Conservation (phyloP, 2,113 vertebrate genomes). For the Triplophysa dalaica region DNA sequence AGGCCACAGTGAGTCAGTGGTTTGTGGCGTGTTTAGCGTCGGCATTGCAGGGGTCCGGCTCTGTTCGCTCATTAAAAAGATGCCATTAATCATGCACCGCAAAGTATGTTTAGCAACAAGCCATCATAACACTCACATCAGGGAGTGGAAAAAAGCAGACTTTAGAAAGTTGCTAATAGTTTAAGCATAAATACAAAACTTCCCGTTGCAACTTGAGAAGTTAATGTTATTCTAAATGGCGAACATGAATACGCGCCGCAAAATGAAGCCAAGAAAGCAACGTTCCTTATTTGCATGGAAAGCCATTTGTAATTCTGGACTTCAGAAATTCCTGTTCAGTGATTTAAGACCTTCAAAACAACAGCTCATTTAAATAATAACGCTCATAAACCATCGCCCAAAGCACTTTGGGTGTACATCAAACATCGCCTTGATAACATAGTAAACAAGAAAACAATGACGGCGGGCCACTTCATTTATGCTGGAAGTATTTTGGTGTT, state of each 20-base stretch:
- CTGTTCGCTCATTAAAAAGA: conserved; percentile 45
- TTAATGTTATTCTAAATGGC: conserved; percentile 55
- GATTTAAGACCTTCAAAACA: conserved; percentile 80
- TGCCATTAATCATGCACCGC: conserved; percentile 22
- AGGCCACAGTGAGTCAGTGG: background rate
- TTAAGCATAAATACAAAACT: conserved; percentile 47
- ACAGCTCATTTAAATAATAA: conserved; percentile 81
- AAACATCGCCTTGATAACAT: conserved; percentile 74
- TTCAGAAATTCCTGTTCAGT: conserved; percentile 76
- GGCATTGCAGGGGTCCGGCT: conserved; percentile 38
- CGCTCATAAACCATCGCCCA: conserved; percentile 76
- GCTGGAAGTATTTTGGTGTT: conserved; percentile 64
- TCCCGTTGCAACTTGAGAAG: conserved; percentile 28
- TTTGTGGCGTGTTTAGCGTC: conserved; percentile 31
- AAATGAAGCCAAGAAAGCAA: conserved; percentile 71
- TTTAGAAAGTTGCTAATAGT: conserved; percentile 35
- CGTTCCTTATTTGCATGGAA: conserved; percentile 73
- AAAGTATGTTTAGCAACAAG: conserved; percentile 39
- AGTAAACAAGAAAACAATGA: conserved; percentile 79
- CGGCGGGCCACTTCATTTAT: conserved; percentile 72
- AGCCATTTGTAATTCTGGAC: conserved; percentile 78
- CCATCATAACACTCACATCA: conserved; percentile 24
- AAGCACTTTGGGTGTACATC: conserved; percentile 71
- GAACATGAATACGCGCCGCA: conserved; percentile 53
- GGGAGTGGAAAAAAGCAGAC: conserved; percentile 1